Base-by-base conservation (phyloP, 2,888 invertebrate species). In the Cenopis cana region DNA sequence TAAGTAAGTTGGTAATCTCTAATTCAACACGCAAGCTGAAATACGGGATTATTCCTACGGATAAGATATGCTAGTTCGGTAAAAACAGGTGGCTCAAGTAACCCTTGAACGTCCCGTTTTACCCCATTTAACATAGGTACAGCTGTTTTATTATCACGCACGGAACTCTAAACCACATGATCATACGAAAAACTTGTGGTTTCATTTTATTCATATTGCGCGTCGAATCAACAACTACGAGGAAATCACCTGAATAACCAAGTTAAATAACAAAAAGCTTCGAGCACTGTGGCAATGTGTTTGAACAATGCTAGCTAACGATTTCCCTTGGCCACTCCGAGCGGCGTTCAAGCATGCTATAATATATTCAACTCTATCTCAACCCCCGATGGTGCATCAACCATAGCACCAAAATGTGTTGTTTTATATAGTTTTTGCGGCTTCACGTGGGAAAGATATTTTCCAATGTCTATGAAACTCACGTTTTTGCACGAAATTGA, bases 301-400 rank as follows among this genome's bases (percentile, higher is more conserved):
- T 11, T 38, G 59, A 36, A 68, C 59, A 68, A 68, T 59, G 52
- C 18, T 17, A 24, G 38, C 52, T 68, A 68, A 68, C 68, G 52
- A 68, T 24, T 17, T 24, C 14, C 46, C 14, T 36, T 46, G 67
- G 12, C 50, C 14, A n/a, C n/a, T 6, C 9, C 57, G 36, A n/a
- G 18, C 52, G 38, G 17, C 57, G 18, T 50, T 17, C 11, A 18
- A 3, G 17, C 59, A 24, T 24, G 52, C 41, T n/a, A 68, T 24
- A n/a, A n/a, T n/a, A n/a, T 52, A 52, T 17, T 41, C 52, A 52
- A 49, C 52, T 24, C n/a, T 68, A 52, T 38, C 24, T 20, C 14
- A 11, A 9, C 10, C 12, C 24, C 24, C 50, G n/a, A 50, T 24
- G 33, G 56, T 41, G 1, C 33, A 56, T 9, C 5, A 33, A 50